A percentile compares a stretch with the other conserved stretches of the same genome.
These are phyloP conservation scores for Zaprionus bogoriensis DNA, from an alignment of 2,888 invertebrate genomes.

Conservation along the genomic window DNA sequence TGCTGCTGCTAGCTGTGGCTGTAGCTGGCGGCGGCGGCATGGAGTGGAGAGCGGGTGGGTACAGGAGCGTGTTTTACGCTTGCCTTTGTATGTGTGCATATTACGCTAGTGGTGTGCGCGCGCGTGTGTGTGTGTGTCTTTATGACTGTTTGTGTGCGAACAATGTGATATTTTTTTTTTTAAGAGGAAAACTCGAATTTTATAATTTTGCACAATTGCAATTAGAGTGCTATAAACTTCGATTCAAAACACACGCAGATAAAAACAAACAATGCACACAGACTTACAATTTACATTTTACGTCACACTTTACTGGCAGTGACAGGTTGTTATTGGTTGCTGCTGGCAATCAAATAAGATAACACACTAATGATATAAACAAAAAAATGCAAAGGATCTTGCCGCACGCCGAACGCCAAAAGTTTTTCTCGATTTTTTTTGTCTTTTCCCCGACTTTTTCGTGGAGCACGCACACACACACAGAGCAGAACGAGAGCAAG, in stretches of 20 bases:
- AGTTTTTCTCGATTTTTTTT: slow-evolving; percentile 43
- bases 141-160: slow-evolving; percentile 26
- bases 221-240: slow-evolving; percentile 29
- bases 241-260: slow-evolving; percentile 20
- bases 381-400: slow-evolving; percentile 43
- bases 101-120: slow-evolving; percentile 18
- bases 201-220: slow-evolving; percentile 29
- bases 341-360: slow-evolving; percentile 42
- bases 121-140: slow-evolving; percentile 20
- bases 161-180: slow-evolving; percentile 52
- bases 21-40: slow-evolving; percentile 50
- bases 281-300: slow-evolving; percentile 74
- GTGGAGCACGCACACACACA: slow-evolving; percentile 53
- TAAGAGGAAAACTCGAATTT: slow-evolving; percentile 22
- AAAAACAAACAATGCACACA: slow-evolving; percentile 15
- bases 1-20: slow-evolving; percentile 31
- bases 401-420: slow-evolving; percentile 41
- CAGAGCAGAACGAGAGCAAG: slow-evolving; percentile 19
- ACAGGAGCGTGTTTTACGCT: slow-evolving; percentile 77
- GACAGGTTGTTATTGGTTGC: slow-evolving; percentile 53
- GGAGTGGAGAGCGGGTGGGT: slow-evolving; percentile 71
- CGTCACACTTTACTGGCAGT: slow-evolving; percentile 41
- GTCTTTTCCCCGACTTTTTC: slow-evolving; percentile 42
- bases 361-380: slow-evolving; percentile 35
- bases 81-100: slow-evolving; percentile 40